Percentiles rank a stretch among this genome's conserved stretches.
Evolutionary conservation across 35 echinoderm and acorn worm species (phyloP).

Genomic region (Holothuria glaberrima): DNA sequence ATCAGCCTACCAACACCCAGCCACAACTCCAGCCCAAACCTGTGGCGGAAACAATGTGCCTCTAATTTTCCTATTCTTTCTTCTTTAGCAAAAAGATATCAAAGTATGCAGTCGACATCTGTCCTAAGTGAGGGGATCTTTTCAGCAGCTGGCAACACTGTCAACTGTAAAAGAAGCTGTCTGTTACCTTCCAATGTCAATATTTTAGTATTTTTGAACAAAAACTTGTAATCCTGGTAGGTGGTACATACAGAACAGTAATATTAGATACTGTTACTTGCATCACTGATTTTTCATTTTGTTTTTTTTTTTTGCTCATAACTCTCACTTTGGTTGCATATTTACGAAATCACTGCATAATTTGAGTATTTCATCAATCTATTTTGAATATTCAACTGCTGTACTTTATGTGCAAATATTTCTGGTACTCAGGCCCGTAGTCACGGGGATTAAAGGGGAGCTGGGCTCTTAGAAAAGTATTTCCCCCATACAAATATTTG

Average conservation of each 20-base stretch:
- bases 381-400: no score
- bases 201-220: slow-evolving; percentile 3
- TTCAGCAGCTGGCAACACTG: slow-evolving; percentile 17
- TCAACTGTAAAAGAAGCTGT: background rate
- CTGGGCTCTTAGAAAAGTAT: no score
- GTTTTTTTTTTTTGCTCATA: background rate
- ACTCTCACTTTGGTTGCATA: no score
- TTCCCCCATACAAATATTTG: no score
- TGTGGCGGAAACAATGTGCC: background rate
- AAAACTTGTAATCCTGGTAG: background rate
- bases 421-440: no score
- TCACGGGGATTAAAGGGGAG: no score
- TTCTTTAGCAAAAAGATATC: background rate
- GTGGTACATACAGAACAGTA: background rate
- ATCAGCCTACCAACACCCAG: background rate
- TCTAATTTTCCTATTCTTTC: background rate
- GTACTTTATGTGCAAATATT: no score
- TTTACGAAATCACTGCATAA: no score
- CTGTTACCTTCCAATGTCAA: slow-evolving; percentile 14
- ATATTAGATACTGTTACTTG: background rate
- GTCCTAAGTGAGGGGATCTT: background rate
- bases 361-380: no score
- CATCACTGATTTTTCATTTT: background rate
- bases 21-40: background rate
- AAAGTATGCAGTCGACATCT: background rate